Percentiles rank a stretch among this genome's conserved stretches.
Conservation (phyloP, 2,888 invertebrate species). For the Idaea aversata region DNA sequence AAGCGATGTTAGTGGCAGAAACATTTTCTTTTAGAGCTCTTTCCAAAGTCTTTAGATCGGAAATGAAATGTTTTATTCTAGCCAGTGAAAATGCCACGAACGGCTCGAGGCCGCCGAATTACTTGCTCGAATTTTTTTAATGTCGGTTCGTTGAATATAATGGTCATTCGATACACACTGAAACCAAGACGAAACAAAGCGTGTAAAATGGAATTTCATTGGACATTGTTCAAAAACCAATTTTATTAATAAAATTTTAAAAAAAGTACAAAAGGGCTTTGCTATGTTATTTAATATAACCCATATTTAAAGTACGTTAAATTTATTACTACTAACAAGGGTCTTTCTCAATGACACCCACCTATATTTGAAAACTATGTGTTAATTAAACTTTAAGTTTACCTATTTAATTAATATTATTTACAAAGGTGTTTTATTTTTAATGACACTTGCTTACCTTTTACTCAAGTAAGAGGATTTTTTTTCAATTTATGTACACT, state of each 20-base stretch:
- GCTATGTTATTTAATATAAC: too few relatives aligned
- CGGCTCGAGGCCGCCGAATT: slow-evolving; percentile 61
- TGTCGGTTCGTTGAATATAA: slow-evolving; percentile 56
- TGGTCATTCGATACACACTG: slow-evolving; percentile 52
- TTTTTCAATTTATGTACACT: too few relatives aligned
- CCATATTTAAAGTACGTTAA: too few relatives aligned
- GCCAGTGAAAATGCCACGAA: slow-evolving; percentile 67
- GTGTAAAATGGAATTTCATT: slow-evolving; percentile 24
- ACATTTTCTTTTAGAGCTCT: slow-evolving; percentile 16
- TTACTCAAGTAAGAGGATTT: too few relatives aligned
- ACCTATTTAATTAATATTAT: too few relatives aligned
- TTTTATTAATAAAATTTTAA: slow-evolving; percentile 14
- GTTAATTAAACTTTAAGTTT: too few relatives aligned
- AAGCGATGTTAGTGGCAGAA: not conserved
- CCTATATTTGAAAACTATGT: too few relatives aligned
- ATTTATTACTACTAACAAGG: too few relatives aligned
- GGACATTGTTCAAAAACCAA: slow-evolving; percentile 17
- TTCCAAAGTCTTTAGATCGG: slow-evolving; percentile 51
- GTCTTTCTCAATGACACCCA: too few relatives aligned
- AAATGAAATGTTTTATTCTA: slow-evolving; percentile 71
- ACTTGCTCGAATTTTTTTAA: slow-evolving; percentile 66
- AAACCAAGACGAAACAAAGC: slow-evolving; percentile 28
- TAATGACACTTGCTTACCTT: too few relatives aligned
- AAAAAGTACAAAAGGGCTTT: not conserved
- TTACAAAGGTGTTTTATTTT: too few relatives aligned